phyloP scores from a whole-genome alignment of 1,140 invertebrate genomes.

The Heliconius hewitsoni region DNA sequence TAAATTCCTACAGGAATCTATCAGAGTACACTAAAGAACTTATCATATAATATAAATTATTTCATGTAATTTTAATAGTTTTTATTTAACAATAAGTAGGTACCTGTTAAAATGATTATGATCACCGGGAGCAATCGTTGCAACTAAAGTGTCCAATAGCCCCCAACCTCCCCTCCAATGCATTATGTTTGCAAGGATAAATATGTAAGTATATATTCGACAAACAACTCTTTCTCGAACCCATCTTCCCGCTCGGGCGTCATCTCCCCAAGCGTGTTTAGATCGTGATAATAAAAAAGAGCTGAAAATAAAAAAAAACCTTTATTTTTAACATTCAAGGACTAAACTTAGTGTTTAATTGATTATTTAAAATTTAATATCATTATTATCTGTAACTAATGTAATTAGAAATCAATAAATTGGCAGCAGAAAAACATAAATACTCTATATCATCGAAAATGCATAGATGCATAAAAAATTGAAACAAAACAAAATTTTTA shows the following conservation, averaged over 20 bases:
- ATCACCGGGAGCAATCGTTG: slow-evolving; percentile 49
- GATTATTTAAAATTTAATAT: no score
- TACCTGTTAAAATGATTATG: slow-evolving; percentile 43
- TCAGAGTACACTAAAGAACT: no score
- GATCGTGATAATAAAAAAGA: slow-evolving; percentile 58
- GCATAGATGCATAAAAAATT: neutral
- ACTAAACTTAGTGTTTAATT: no score
- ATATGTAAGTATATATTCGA: slow-evolving; percentile 83
- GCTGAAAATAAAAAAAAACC: slow-evolving; percentile 42
- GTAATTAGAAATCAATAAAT: no score
- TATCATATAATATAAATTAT: no score
- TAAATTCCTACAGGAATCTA: no score
- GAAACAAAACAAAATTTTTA: slow-evolving; percentile 30
- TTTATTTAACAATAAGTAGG: neutral
- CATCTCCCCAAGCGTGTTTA: slow-evolving; percentile 52
- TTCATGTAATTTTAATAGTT: no score
- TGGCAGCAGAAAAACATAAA: no score
- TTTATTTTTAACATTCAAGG: no score
- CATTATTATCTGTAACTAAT: no score
- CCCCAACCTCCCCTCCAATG: slow-evolving; percentile 85
- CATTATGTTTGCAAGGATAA: slow-evolving; percentile 81
- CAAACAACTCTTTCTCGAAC: slow-evolving; percentile 60
- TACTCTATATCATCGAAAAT: no score
- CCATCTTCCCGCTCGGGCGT: slow-evolving; percentile 52
- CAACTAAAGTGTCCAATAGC: slow-evolving; percentile 75